Conservation (phyloP, 2,888 invertebrate species). For the Sepioteuthis lessoniana region DNA sequence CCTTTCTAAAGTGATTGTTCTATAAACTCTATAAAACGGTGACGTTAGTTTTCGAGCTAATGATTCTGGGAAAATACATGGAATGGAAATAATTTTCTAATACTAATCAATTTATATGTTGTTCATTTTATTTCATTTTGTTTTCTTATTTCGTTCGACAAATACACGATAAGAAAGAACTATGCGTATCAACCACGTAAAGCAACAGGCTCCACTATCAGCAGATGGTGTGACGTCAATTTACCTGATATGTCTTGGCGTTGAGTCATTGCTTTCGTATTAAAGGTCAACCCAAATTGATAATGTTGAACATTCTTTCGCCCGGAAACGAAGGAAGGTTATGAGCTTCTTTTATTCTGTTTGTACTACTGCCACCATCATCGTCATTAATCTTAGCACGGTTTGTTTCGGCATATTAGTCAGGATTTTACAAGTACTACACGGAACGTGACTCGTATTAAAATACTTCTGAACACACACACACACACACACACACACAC, state of each 20-base stretch:
- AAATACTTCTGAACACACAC: too few species aligned
- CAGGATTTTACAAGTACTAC: too few species aligned
- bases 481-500: too few species aligned
- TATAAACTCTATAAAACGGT: too few species aligned
- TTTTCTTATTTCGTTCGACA: neutral
- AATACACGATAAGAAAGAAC: neutral
- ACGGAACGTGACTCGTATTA: too few species aligned
- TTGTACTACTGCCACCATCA: neutral
- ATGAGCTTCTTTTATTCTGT: neutral
- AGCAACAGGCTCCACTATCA: neutral
- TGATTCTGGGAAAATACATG: too few species aligned
- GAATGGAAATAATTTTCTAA: too few species aligned
- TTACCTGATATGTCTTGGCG: neutral
- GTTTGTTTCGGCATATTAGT: too few species aligned
- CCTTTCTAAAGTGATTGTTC: too few species aligned
- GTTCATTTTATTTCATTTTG: neutral
- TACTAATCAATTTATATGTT: too few species aligned
- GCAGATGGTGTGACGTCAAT: constrained; percentile 13
- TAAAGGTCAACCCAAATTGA: neutral
- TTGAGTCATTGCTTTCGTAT: neutral
- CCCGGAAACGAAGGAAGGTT: neutral
- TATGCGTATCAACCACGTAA: neutral
- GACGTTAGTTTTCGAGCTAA: too few species aligned
- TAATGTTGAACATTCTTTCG: constrained; percentile 25
- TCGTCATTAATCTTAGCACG: too few species aligned